These are phyloP conservation scores for Diplodus sargus DNA, from an alignment of 2,797 vertebrate genomes.

Conservation along the genomic window DNA sequence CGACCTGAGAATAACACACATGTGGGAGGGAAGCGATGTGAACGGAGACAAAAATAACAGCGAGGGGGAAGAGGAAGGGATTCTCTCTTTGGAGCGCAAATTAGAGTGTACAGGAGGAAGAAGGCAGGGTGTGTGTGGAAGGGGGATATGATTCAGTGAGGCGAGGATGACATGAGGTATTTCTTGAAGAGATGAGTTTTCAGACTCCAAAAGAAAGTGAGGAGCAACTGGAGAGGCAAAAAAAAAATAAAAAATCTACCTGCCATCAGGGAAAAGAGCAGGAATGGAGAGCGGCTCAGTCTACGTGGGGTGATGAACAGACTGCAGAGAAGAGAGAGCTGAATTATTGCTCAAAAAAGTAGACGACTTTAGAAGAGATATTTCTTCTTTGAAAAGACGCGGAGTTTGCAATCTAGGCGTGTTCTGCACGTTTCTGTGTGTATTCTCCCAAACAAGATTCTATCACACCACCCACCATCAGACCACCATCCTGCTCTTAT, in stretches of 20 bases:
- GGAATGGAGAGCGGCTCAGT: slow-evolving; percentile 1
- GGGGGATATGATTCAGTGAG: slow-evolving; percentile 42
- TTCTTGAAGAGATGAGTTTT: slow-evolving; percentile 49
- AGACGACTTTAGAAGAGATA: not conserved
- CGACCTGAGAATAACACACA: slow-evolving; percentile 2
- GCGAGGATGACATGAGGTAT: slow-evolving; percentile 38
- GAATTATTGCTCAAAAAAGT: not conserved
- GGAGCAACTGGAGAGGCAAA: slow-evolving; percentile 16
- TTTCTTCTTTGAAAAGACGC: not conserved
- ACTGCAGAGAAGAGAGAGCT: slow-evolving; percentile 10
- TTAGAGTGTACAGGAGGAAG: slow-evolving; percentile 8
- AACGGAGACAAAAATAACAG: slow-evolving; percentile 26
- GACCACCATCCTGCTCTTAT: not conserved
- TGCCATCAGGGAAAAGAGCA: slow-evolving; percentile 19
- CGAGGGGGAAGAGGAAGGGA: not conserved
- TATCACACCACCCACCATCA: slow-evolving; percentile 13
- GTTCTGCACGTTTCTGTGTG: slow-evolving; percentile 4
- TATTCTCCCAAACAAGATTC: slow-evolving; percentile 6
- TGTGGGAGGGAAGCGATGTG: not conserved
- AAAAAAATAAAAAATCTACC: slow-evolving; percentile 21
- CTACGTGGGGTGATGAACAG: not conserved
- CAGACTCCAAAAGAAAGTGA: slow-evolving; percentile 20
- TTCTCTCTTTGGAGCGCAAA: slow-evolving; percentile 14
- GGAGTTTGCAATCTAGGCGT: slow-evolving; percentile 3
- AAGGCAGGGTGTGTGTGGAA: slow-evolving; percentile 18